These are phyloP conservation scores for Epinephelus cyanopodus DNA, from an alignment of 2,113 vertebrate genomes.

Conservation along the genomic window DNA sequence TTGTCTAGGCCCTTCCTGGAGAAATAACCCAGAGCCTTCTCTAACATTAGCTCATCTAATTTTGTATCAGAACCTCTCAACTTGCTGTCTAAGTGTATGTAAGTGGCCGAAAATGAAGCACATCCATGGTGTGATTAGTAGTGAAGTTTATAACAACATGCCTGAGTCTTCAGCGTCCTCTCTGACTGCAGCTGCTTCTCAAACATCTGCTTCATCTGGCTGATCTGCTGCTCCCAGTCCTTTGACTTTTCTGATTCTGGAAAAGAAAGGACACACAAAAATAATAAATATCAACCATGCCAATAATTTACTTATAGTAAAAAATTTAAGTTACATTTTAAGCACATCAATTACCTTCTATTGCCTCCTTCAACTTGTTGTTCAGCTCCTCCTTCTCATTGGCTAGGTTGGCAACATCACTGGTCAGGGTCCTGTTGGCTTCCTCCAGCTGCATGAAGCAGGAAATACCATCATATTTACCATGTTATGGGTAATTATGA, in stretches of 20 bases:
- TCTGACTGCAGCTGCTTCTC: slow-evolving; percentile 96
- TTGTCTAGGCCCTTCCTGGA: neutral
- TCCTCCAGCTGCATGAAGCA: slow-evolving; percentile 90
- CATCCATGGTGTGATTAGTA: neutral
- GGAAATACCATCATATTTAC: slow-evolving; percentile 14
- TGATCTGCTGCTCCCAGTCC: slow-evolving; percentile 90
- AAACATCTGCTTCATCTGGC: slow-evolving; percentile 89
- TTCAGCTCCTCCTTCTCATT: slow-evolving; percentile 98
- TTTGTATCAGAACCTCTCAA: too few species aligned
- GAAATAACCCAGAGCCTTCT: too few species aligned
- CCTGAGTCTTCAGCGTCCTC: slow-evolving; percentile 97
- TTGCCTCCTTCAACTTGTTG: slow-evolving; percentile 92
- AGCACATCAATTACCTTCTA: slow-evolving; percentile 88
- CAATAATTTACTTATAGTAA: neutral
- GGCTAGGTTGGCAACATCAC: slow-evolving; percentile 96
- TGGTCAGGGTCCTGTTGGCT: slow-evolving; percentile 95
- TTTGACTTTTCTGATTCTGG: slow-evolving; percentile 89
- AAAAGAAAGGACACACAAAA: neutral
- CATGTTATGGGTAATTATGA: neutral
- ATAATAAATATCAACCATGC: neutral
- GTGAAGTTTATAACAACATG: slow-evolving; percentile 35
- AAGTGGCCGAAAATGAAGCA: neutral
- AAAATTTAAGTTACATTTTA: neutral
- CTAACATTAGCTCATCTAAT: neutral
- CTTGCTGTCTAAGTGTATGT: neutral